These are phyloP conservation scores for Dryadula phaetusa DNA, from an alignment of 2,888 invertebrate species.

Conservation along the genomic window DNA sequence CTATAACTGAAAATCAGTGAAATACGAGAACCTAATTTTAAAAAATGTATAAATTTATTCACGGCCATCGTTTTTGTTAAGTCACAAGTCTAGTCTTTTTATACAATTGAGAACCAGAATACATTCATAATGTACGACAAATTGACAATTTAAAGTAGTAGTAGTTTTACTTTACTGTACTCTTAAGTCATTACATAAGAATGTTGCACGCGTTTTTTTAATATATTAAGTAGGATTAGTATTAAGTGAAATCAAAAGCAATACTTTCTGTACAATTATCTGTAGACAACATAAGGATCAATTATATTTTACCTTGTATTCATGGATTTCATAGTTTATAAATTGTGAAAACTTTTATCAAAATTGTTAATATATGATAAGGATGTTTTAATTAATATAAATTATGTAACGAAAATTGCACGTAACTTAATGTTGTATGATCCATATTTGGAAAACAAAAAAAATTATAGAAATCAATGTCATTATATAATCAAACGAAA, in stretches of 20 bases:
- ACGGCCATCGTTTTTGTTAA: neutral
- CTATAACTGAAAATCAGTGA: neutral
- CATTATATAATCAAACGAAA: neutral
- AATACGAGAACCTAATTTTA: too few relatives aligned
- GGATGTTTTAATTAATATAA: constrained; percentile 11
- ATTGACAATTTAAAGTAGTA: neutral
- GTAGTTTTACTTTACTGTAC: neutral
- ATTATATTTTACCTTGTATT: constrained; percentile 30
- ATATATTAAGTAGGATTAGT: constrained; percentile 25
- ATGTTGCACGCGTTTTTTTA: constrained; percentile 1
- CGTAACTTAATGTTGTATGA: neutral
- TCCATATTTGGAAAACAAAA: constrained; percentile 1
- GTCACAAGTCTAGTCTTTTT: neutral
- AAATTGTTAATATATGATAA: constrained; percentile 35
- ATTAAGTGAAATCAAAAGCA: constrained; percentile 43
- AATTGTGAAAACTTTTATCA: constrained; percentile 34
- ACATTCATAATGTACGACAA: neutral
- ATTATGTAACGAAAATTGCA: neutral
- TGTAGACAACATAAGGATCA: constrained; percentile 33
- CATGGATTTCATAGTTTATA: constrained; percentile 33
- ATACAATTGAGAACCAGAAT: neutral
- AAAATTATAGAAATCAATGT: neutral
- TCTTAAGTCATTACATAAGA: constrained; percentile 7
- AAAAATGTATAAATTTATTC: neutral
- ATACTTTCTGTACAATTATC: constrained; percentile 46